Conservation (phyloP, 1,140 invertebrate genomes). For the Oncopodura yosiiana region DNA sequence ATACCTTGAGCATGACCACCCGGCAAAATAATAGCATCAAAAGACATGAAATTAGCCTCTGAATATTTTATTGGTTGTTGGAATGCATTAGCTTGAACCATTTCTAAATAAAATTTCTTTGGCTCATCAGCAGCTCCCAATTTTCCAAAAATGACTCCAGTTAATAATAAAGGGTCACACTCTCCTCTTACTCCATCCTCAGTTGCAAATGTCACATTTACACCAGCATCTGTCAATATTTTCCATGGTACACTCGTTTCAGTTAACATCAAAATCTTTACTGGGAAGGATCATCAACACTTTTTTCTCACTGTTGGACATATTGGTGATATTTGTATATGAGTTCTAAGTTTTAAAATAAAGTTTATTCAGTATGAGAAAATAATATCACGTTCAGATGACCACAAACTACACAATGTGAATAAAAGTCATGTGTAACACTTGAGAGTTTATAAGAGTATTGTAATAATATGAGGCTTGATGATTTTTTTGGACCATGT, state of each 20-base stretch:
- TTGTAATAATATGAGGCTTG: no score
- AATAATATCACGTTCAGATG: no score
- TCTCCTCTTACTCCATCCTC: slow-evolving; percentile 19
- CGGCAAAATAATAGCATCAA: slow-evolving; percentile 27
- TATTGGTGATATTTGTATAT: no score
- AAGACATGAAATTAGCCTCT: slow-evolving; percentile 19
- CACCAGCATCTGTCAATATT: slow-evolving; percentile 15
- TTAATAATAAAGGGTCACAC: slow-evolving; percentile 27
- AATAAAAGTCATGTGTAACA: no score
- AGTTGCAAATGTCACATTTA: slow-evolving; percentile 21
- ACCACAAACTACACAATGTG: no score
- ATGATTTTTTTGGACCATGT: no score
- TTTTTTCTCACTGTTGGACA: no score
- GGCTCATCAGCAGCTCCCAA: slow-evolving; percentile 26
- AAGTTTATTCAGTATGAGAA: no score
- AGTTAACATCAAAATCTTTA: slow-evolving; percentile 29
- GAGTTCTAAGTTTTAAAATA: no score
- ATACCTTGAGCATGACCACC: slow-evolving; percentile 33
- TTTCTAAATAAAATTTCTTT: slow-evolving; percentile 22
- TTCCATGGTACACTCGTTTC: slow-evolving; percentile 28
- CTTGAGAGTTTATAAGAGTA: no score
- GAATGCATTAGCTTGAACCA: slow-evolving; percentile 18
- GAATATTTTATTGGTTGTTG: slow-evolving; percentile 20
- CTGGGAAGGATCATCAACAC: slow-evolving; percentile 23
- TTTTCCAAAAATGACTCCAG: slow-evolving; percentile 29